These are phyloP conservation scores for Nipponacmea schrenckii DNA, from an alignment of 2,888 invertebrate genomes.

Conservation along the genomic window DNA sequence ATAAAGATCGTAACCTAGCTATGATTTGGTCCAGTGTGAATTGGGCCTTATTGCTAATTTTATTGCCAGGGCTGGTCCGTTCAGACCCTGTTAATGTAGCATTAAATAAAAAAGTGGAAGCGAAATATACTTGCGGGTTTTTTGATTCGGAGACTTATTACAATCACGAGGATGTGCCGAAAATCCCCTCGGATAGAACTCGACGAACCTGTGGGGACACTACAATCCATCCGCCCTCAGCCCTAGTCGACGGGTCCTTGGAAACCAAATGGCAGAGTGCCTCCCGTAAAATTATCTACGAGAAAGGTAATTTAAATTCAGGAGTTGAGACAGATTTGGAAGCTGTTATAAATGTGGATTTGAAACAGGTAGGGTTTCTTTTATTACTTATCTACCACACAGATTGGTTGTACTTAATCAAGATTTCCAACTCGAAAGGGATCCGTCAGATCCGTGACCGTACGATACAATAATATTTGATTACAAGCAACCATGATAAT, in stretches of 20 bases:
- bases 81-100: conserved; percentile 43
- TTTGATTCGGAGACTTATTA: conserved; percentile 37
- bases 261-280: conserved; percentile 52
- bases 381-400: neutral
- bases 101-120: conserved; percentile 37
- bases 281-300: conserved; percentile 34
- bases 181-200: conserved; percentile 6
- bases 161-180: conserved; percentile 25
- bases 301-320: conserved; percentile 6
- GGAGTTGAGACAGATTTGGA: conserved; percentile 18
- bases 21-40: too few species aligned
- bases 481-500: too few species aligned
- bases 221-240: conserved; percentile 26
- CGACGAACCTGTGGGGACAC: conserved; percentile 18
- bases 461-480: too few species aligned
- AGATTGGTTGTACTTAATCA: too few species aligned
- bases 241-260: conserved; percentile 46
- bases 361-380: conserved; percentile 37
- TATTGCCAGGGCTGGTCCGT: too few species aligned
- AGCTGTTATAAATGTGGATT: conserved; percentile 32
- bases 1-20: too few species aligned
- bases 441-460: too few species aligned
- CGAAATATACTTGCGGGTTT: conserved; percentile 43
- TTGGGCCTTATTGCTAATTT: too few species aligned
- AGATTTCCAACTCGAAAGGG: too few species aligned